These are phyloP conservation scores for Lithophane socia DNA, from an alignment of 2,888 invertebrate species.

Conservation along the genomic window DNA sequence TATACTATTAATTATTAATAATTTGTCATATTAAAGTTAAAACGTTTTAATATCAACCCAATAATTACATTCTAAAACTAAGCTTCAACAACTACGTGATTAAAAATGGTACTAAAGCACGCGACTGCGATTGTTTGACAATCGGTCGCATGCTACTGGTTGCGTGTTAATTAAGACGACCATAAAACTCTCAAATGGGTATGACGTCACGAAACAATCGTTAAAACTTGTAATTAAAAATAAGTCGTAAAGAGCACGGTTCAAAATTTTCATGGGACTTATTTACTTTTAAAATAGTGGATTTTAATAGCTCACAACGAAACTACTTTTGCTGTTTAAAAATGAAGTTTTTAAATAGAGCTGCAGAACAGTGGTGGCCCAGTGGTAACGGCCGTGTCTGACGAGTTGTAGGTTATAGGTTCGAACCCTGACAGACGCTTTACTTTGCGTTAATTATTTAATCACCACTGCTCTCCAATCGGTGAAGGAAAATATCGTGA, in stretches of 20 bases:
- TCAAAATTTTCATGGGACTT: slow-evolving; percentile 27
- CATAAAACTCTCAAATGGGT: slow-evolving; percentile 55
- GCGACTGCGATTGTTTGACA: slow-evolving; percentile 45
- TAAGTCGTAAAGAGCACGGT: slow-evolving; percentile 40
- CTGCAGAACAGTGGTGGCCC: no score
- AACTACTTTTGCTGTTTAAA: no score
- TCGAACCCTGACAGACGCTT: no score
- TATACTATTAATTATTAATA: slow-evolving; percentile 11
- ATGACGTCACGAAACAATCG: slow-evolving; percentile 55
- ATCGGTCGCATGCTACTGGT: slow-evolving; percentile 52
- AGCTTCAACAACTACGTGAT: slow-evolving; percentile 16
- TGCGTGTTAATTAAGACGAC: slow-evolving; percentile 61
- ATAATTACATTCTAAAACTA: slow-evolving; percentile 37
- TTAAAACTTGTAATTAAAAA: slow-evolving; percentile 59
- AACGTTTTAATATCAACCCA: slow-evolving; percentile 13
- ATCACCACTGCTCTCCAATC: no score
- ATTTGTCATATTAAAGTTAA: slow-evolving; percentile 36
- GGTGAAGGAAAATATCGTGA: no score
- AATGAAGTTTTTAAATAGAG: no score
- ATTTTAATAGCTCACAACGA: background rate
- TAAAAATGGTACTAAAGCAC: slow-evolving; percentile 43
- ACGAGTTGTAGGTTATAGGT: no score
- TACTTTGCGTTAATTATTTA: no score
- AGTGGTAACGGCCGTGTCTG: no score
- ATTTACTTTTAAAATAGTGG: slow-evolving; percentile 14